phyloP scores from a whole-genome alignment of 2,797 vertebrate genomes.

The Carcharodon carcharias region DNA sequence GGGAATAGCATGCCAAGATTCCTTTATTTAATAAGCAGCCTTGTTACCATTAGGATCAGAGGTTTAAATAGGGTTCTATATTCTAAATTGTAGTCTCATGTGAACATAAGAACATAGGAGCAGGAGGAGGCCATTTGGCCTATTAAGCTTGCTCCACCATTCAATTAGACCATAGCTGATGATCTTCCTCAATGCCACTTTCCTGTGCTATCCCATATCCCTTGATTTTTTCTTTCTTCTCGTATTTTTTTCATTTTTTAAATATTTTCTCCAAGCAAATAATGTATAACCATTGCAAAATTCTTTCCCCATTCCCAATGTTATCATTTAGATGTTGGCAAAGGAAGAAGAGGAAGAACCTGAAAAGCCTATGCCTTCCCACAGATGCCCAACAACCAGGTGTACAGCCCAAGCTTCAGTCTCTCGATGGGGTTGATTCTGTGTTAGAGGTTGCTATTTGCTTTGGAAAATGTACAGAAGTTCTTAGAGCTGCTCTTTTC shows the following conservation, averaged over 20 bases:
- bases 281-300: not conserved
- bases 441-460: not conserved
- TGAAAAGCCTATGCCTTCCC: not conserved
- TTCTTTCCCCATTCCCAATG: not conserved
- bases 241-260: too few species aligned
- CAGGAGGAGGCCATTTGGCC: too few species aligned
- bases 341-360: not conserved
- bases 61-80: not conserved
- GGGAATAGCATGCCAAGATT: not conserved
- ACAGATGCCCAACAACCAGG: not conserved
- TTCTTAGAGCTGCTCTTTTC: not conserved
- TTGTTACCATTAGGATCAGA: slow-evolving; percentile 17
- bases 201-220: not conserved
- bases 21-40: not conserved
- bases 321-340: not conserved
- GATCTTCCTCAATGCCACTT: too few species aligned
- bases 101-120: too few species aligned
- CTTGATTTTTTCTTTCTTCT: too few species aligned
- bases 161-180: too few species aligned
- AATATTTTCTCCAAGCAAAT: not conserved
- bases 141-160: too few species aligned
- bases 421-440: not conserved
- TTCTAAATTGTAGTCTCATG: not conserved
- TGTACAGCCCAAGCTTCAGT: not conserved
- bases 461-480: not conserved